Percentiles rank a stretch among this genome's conserved stretches.
Evolutionary conservation across 2,113 vertebrate genomes (phyloP).

Genomic region (Rhinolophus ferrumequinum): DNA sequence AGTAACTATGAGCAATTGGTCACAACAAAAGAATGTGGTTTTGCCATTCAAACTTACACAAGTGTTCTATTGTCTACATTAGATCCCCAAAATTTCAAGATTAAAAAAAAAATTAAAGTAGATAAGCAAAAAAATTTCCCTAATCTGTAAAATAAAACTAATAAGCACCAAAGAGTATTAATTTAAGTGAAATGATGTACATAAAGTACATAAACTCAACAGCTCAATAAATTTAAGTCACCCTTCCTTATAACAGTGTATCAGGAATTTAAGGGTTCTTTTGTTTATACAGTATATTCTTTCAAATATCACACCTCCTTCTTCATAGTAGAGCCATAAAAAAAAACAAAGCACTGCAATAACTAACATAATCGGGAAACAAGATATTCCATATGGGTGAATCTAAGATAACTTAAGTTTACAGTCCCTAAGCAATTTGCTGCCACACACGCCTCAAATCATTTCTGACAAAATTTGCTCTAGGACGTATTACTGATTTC

Average conservation of each 20-base stretch:
- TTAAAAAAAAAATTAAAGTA: neutral
- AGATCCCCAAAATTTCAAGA: slow-evolving; percentile 28
- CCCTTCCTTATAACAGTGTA: neutral
- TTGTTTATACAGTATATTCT: neutral
- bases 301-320: slow-evolving; percentile 30
- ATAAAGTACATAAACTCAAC: neutral
- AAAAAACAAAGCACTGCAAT: neutral
- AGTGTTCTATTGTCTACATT: slow-evolving; percentile 61
- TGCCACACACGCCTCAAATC: neutral
- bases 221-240: slow-evolving; percentile 1
- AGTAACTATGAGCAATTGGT: slow-evolving; percentile 67
- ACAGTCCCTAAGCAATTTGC: neutral
- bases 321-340: neutral
- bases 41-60: slow-evolving; percentile 74
- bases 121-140: neutral
- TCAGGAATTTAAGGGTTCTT: slow-evolving; percentile 9
- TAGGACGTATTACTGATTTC: neutral
- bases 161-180: neutral
- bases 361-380: neutral
- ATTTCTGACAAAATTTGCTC: neutral
- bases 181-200: slow-evolving; percentile 35
- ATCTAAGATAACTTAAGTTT: neutral
- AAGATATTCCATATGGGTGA: neutral
- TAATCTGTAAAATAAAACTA: slow-evolving; percentile 36
- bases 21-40: slow-evolving; percentile 79